Percentiles rank a stretch among this genome's conserved stretches.
phyloP scores from a whole-genome alignment of 2,113 vertebrate species.

The Melanostigma gelatinosum region DNA sequence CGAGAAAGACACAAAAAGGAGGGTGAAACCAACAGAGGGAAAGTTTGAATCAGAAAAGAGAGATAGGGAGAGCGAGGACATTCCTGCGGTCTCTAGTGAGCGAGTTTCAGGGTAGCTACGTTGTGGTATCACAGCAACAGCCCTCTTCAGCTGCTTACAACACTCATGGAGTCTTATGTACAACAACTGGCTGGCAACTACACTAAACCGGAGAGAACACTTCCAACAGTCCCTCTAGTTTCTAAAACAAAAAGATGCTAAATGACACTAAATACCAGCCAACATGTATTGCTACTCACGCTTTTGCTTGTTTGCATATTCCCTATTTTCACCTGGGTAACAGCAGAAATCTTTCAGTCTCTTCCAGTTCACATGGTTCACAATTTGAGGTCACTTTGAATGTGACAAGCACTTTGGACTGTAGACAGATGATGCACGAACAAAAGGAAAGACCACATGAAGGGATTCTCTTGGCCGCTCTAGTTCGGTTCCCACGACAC shows the following conservation, averaged over 20 bases:
- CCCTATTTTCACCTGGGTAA: not conserved
- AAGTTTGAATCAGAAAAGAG: slow-evolving; percentile 42
- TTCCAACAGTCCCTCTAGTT: slow-evolving; percentile 21
- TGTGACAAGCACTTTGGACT: not conserved
- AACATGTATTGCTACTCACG: not conserved
- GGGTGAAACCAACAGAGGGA: slow-evolving; percentile 33
- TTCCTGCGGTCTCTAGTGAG: slow-evolving; percentile 63
- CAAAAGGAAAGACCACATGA: not conserved
- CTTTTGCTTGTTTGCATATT: not conserved
- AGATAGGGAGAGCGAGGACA: slow-evolving; percentile 61
- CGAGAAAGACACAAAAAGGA: slow-evolving; percentile 56
- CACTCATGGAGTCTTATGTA: slow-evolving; percentile 56
- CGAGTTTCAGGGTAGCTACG: slow-evolving; percentile 51
- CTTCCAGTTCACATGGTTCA: not conserved
- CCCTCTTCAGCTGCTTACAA: slow-evolving; percentile 69
- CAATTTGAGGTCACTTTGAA: not conserved
- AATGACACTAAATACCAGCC: not conserved
- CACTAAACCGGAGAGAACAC: slow-evolving; percentile 16
- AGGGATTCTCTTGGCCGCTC: too few species aligned
- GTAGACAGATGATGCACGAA: not conserved
- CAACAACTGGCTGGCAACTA: slow-evolving; percentile 51
- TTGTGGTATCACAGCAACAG: slow-evolving; percentile 70
- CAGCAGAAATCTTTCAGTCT: not conserved
- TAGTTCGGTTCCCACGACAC: not conserved
- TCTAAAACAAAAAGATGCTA: not conserved